A percentile compares a stretch with the other conserved stretches of the same genome.
Evolutionary conservation across 1,140 invertebrate genomes (phyloP).

Genomic region (Chrysopa pallens): DNA sequence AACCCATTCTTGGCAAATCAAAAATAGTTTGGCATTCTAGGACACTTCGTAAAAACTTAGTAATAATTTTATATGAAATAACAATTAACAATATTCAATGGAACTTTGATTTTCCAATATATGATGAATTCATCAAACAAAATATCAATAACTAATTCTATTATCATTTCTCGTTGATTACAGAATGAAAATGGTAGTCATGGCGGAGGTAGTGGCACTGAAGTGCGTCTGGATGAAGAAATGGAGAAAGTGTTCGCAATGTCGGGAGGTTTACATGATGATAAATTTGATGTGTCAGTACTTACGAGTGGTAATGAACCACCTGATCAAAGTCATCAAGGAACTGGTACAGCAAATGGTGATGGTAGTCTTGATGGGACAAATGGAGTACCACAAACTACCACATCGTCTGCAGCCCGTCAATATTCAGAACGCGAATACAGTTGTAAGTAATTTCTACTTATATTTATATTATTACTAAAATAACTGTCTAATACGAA

Average conservation of each 20-base stretch:
- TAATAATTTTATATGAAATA: neutral
- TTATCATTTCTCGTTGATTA: conserved; percentile 3
- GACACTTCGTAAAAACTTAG: neutral
- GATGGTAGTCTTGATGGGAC: conserved; percentile 16
- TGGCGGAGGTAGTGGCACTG: conserved; percentile 12
- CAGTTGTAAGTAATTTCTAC: conserved; percentile 23
- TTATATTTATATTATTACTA: too few species aligned
- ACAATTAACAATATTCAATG: neutral
- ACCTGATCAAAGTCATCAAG: conserved; percentile 15
- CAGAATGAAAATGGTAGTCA: conserved; percentile 15
- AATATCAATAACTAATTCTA: neutral
- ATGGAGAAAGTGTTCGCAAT: conserved; percentile 58
- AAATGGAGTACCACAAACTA: neutral
- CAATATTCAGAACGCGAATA: conserved; percentile 31
- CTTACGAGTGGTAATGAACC: conserved; percentile 22
- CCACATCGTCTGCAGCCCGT: conserved; percentile 18
- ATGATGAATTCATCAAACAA: neutral
- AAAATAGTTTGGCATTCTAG: too few species aligned
- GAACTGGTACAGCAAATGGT: conserved; percentile 26
- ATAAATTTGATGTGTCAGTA: conserved; percentile 43
- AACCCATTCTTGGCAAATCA: too few species aligned
- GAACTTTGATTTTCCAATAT: neutral
- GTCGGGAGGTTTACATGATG: conserved; percentile 21
- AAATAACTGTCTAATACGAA: too few species aligned
- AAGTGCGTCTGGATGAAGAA: conserved; percentile 53